Percentiles rank a stretch among this genome's conserved stretches.
These are phyloP conservation scores for Caenorhabditis sp. DNA, from an alignment of 2,888 invertebrate species.

Conservation along the genomic window DNA sequence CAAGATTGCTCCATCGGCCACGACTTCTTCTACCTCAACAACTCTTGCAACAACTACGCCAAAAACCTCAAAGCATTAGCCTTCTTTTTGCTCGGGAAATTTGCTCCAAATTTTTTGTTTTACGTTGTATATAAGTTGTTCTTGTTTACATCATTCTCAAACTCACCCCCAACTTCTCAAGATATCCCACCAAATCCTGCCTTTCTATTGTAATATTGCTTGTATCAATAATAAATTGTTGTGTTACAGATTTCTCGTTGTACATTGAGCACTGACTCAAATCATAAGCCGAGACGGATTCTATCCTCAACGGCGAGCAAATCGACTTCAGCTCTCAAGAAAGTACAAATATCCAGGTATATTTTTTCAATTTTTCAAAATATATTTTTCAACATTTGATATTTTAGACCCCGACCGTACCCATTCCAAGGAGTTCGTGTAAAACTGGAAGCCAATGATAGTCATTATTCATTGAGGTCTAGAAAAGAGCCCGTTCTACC, in stretches of 20 bases:
- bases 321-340: not conserved
- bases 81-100: not conserved
- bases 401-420: conserved; percentile 48
- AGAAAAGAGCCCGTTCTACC: not conserved
- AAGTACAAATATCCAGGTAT: not conserved
- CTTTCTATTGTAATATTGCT: too few relatives aligned
- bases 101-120: not conserved
- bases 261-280: not conserved
- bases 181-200: not conserved
- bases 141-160: not conserved
- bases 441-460: conserved; percentile 48
- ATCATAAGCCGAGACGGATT: not conserved
- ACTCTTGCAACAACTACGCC: not conserved
- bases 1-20: not conserved
- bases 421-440: conserved; percentile 51
- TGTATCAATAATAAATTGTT: not conserved
- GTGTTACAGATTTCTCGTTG: not conserved
- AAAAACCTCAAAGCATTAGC: not conserved
- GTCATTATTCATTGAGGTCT: not conserved
- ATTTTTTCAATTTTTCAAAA: not conserved
- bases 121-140: not conserved
- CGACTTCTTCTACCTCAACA: not conserved
- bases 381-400: too few relatives aligned
- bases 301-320: not conserved
- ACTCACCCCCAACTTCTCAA: not conserved